phyloP scores from a whole-genome alignment of 2,797 vertebrate species.

The Silurus aristotelis region DNA sequence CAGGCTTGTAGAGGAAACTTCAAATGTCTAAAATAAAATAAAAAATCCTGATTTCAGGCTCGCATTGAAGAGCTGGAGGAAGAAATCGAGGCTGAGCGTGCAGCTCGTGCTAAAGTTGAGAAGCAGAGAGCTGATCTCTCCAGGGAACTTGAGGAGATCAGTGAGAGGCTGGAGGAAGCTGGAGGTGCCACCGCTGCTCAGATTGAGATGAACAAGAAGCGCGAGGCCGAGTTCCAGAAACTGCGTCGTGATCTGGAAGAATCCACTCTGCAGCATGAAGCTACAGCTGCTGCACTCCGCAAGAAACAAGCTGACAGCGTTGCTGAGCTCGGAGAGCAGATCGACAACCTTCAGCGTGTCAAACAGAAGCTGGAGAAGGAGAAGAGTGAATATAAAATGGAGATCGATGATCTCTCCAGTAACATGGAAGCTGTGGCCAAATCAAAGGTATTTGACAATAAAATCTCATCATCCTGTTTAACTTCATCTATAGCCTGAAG shows the following conservation, averaged over 20 bases:
- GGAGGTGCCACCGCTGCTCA: slow-evolving; percentile 80
- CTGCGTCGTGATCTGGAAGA: slow-evolving; percentile 75
- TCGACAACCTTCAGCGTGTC: slow-evolving; percentile 59
- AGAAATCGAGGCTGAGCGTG: slow-evolving; percentile 70
- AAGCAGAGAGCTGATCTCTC: slow-evolving; percentile 69
- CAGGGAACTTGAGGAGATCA: slow-evolving; percentile 83
- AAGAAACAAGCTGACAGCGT: too few species aligned
- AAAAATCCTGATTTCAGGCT: slow-evolving; percentile 68
- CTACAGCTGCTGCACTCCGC: slow-evolving; percentile 66
- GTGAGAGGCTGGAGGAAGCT: slow-evolving; percentile 84
- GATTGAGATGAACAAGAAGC: slow-evolving; percentile 87
- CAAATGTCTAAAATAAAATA: too few species aligned
- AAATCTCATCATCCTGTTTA: background rate
- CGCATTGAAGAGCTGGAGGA: slow-evolving; percentile 73
- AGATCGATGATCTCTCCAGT: slow-evolving; percentile 72
- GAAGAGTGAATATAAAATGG: slow-evolving; percentile 82
- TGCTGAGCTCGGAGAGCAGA: too few species aligned
- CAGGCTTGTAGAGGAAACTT: too few species aligned
- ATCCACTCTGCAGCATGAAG: slow-evolving; percentile 77
- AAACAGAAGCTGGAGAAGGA: slow-evolving; percentile 75
- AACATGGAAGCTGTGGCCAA: slow-evolving; percentile 74
- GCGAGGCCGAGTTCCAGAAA: slow-evolving; percentile 86
- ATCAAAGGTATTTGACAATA: slow-evolving; percentile 66
- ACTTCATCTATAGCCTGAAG: background rate
- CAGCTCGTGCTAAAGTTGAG: slow-evolving; percentile 30